Evolutionary conservation across 2,797 vertebrate genomes (phyloP).

Genomic region (Paramormyrops hopkinsi): DNA sequence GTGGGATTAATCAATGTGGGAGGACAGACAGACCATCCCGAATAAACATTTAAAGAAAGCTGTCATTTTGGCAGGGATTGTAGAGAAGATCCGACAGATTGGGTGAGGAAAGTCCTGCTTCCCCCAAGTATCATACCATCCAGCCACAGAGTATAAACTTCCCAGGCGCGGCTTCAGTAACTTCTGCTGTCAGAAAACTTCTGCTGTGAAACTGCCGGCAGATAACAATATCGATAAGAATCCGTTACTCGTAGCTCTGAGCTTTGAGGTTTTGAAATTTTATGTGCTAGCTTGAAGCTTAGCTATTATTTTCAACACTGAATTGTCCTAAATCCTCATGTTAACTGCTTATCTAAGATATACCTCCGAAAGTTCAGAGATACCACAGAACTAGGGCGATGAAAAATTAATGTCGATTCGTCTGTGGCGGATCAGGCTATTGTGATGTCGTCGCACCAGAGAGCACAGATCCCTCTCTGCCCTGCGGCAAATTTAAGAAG

Average conservation of each 20-base stretch:
- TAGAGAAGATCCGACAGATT: not conserved
- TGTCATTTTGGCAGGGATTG: not conserved
- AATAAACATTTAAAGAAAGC: not conserved
- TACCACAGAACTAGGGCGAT: not conserved
- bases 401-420: not conserved
- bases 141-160: not conserved
- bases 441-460: not conserved
- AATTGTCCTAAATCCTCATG: not conserved
- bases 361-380: not conserved
- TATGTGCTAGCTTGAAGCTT: not conserved
- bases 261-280: not conserved
- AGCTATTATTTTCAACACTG: not conserved
- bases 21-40: not conserved
- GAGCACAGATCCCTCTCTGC: not conserved
- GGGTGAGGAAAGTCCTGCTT: not conserved
- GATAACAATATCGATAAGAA: not conserved
- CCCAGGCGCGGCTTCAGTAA: not conserved
- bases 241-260: not conserved
- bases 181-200: not conserved
- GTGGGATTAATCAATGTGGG: not conserved
- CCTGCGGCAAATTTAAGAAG: not conserved
- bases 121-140: not conserved
- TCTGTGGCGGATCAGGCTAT: not conserved
- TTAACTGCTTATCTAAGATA: not conserved
- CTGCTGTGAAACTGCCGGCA: not conserved